Evolutionary conservation across 1,140 invertebrate species (phyloP), one percentile per base, ranked within the genome.

Genomic region (Diorhabda sublineata): DNA sequence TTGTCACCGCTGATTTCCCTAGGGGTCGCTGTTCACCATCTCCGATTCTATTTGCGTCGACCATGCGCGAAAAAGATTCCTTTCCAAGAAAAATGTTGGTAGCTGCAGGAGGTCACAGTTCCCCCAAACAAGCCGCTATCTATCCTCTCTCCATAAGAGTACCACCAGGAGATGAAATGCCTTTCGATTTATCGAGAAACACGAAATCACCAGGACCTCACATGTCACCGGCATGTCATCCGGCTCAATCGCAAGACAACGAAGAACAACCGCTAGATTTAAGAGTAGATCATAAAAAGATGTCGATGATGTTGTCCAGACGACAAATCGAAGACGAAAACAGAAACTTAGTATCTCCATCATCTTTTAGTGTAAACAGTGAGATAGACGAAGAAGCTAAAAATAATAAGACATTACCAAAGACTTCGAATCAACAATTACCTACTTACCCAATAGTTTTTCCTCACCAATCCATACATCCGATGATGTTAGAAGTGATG

Each of bases 261-360:
- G 86, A 87, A 45, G 91, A 92, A 71, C 90, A 92, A 77, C 93
- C 93, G 3, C 82, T 96, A 59, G 93, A 95, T 79, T 84, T 96
- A 6, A 86, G 92, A 69, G 86, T 95, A 58, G 92, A 92, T 58
- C 89, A 90, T 78, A 95, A 94, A 76, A 91, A 92, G 77, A 80
- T 82, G 41, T 75, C 77, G 9, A 68, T 81, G 41, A 80, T 79
- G 71, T 73, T 77, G 45, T 68, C 77, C 68, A 69, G 80, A 69
- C 68, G 78, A 66, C 76, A 77, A 61, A 74, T 74, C 4, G 87
- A 91, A 75, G 91, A 93, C 80, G 92, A 93, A 79, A 93, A 94
- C 79, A 85, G 87, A 73, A 91, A 91, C 78, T 76, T 89, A 2
- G 88, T 90, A 52, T 87, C 87, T 9, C 86, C 87, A 4, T 83